A percentile compares a stretch with the other conserved stretches of the same genome.
Conservation (phyloP, 92 coral and sea anemone genomes). For the Micromussa lordhowensis region DNA sequence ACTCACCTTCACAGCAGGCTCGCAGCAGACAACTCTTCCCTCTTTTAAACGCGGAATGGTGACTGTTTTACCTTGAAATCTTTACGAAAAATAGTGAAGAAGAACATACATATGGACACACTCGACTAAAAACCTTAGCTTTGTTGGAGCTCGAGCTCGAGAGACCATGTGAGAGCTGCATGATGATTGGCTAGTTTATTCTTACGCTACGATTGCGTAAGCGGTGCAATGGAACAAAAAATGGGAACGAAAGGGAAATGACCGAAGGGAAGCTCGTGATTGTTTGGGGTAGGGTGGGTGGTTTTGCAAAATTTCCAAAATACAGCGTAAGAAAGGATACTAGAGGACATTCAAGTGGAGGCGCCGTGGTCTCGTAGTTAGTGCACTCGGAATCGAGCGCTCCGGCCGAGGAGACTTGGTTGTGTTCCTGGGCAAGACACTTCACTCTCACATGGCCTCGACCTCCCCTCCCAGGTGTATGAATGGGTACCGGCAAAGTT, state of each 20-base stretch:
- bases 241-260: not conserved
- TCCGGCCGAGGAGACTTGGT: no score
- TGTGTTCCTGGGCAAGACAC: no score
- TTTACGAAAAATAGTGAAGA: slow-evolving; percentile 29
- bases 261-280: no score
- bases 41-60: slow-evolving; percentile 97
- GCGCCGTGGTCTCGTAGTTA: no score
- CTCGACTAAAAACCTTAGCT: not conserved
- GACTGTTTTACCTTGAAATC: slow-evolving; percentile 61
- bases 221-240: not conserved
- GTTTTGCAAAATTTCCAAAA: no score
- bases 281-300: no score
- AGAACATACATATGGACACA: slow-evolving; percentile 14
- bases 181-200: slow-evolving; percentile 50
- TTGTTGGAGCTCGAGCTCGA: not conserved
- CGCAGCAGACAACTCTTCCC: slow-evolving; percentile 83
- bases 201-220: not conserved
- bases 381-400: no score
- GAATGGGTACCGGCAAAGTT: no score
- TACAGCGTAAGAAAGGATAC: no score
- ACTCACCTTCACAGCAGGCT: slow-evolving; percentile 92
- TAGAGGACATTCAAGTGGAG: no score
- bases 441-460: no score
- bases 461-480: no score
- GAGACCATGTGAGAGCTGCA: slow-evolving; percentile 31